A percentile compares a stretch with the other conserved stretches of the same genome.
Conservation (phyloP, 2,797 vertebrate genomes). For the Phataginus tricuspis region DNA sequence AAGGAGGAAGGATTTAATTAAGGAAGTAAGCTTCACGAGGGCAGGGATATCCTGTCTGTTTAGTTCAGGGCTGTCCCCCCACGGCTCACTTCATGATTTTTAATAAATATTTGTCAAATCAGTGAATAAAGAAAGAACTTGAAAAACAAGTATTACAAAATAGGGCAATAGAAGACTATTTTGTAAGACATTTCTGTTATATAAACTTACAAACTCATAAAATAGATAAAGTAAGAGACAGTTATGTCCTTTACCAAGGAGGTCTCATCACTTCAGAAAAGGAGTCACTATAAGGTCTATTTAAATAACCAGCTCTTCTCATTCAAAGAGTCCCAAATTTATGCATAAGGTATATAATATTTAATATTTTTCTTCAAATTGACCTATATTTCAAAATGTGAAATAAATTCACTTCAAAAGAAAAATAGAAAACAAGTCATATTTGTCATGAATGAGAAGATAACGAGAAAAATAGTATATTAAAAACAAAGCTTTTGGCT, state of each 20-base stretch:
- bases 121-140: background rate
- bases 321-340: background rate
- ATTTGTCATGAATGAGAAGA: background rate
- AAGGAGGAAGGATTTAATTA: background rate
- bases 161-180: background rate
- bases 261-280: background rate
- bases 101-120: background rate
- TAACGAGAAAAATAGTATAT: background rate
- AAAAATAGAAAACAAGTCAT: background rate
- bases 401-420: background rate
- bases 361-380: background rate
- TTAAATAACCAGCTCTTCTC: background rate
- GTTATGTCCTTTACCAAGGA: background rate
- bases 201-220: background rate
- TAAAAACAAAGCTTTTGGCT: background rate
- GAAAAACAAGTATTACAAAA: conserved; percentile 17
- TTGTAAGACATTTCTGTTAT: background rate
- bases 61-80: background rate
- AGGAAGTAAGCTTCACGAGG: background rate
- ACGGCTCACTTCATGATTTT: background rate
- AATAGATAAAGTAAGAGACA: background rate
- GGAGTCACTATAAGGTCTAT: background rate
- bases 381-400: background rate
- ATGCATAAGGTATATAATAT: background rate
- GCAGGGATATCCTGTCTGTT: background rate